phyloP scores from a whole-genome alignment of 2,797 vertebrate genomes.

The Mionectes olivaceus region DNA sequence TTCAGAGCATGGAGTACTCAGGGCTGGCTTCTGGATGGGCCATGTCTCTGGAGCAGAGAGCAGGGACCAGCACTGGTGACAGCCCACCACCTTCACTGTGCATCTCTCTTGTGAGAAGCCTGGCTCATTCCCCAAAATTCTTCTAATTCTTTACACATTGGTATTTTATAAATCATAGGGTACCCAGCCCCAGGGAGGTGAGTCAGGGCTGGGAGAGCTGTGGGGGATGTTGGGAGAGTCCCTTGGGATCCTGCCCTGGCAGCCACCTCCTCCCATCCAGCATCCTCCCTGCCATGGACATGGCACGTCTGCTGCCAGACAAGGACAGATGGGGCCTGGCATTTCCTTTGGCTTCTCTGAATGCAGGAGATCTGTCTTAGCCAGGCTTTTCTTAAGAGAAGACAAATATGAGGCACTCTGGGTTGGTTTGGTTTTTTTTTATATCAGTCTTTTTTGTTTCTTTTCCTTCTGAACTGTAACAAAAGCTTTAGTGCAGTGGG shows the following conservation, averaged over 20 bases:
- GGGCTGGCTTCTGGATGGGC: not conserved
- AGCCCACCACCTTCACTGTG: not conserved
- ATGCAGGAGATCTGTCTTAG: not conserved
- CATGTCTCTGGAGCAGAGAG: not conserved
- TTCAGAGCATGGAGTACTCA: not conserved
- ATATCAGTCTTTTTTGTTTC: not conserved
- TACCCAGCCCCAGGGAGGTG: not conserved
- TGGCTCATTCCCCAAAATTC: not conserved
- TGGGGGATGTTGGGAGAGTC: not conserved
- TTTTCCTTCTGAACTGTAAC: not conserved
- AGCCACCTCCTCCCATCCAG: not conserved
- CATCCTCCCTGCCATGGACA: rapidly evolving
- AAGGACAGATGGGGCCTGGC: not conserved
- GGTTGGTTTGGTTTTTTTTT: not conserved
- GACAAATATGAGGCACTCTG: not conserved
- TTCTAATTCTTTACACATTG: not conserved
- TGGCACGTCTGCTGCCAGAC: rapidly evolving
- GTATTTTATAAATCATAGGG: not conserved
- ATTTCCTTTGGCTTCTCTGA: not conserved
- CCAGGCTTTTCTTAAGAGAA: not conserved
- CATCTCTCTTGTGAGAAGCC: not conserved
- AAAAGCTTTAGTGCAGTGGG: not conserved
- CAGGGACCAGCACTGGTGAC: not conserved
- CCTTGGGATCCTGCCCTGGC: not conserved
- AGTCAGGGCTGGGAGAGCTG: not conserved